Evolutionary conservation across 2,888 invertebrate species (phyloP).

Genomic region (Oscheius sp.): DNA sequence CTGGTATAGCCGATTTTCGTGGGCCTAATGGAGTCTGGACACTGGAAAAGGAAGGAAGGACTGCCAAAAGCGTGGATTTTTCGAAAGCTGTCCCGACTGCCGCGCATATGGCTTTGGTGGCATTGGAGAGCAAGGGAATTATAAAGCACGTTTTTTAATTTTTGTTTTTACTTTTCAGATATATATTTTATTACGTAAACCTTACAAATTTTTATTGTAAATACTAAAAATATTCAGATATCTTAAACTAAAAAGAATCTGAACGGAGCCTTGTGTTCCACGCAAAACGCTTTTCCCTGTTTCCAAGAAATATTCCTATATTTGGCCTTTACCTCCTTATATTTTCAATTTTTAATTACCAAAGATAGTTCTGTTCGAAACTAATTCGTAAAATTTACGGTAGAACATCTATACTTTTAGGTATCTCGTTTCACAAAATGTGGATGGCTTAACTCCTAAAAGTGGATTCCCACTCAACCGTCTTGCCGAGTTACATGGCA

Average conservation of each 20-base stretch:
- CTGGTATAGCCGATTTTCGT: conserved; percentile 94
- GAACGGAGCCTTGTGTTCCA: too few species aligned
- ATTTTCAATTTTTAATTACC: too few species aligned
- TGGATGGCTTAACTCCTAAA: conserved; percentile 93
- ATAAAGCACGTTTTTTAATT: conserved; percentile 39
- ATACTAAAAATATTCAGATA: neutral
- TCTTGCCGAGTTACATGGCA: conserved; percentile 93
- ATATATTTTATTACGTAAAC: neutral
- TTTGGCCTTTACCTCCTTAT: too few species aligned
- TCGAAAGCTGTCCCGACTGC: conserved; percentile 90
- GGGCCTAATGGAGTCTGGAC: conserved; percentile 98
- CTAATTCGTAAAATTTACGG: too few species aligned
- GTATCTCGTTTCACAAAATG: conserved; percentile 89
- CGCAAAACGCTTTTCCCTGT: too few species aligned
- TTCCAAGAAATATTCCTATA: too few species aligned
- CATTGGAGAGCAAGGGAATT: conserved; percentile 78
- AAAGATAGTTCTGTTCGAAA: too few species aligned
- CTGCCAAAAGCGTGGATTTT: conserved; percentile 82
- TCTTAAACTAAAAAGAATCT: too few species aligned
- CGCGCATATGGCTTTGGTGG: conserved; percentile 90
- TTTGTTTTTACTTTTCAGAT: neutral
- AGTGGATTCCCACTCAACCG: conserved; percentile 84
- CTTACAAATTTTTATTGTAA: neutral
- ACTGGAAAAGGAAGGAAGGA: conserved; percentile 57
- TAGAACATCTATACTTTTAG: conserved; percentile 9